Conservation (phyloP, 1,140 invertebrate genomes). For the Bombyx mandarina region DNA sequence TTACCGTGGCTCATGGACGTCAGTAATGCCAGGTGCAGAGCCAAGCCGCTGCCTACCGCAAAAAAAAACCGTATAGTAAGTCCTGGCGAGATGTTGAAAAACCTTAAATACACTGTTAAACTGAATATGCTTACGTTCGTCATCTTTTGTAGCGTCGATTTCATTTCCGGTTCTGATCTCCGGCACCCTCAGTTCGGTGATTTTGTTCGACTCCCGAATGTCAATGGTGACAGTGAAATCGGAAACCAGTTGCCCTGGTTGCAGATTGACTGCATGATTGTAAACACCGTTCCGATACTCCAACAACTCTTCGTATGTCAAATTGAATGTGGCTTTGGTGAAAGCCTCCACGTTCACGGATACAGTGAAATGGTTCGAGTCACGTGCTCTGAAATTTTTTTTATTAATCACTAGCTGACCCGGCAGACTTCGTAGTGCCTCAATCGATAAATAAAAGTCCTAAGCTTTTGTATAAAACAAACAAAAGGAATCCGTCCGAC, state of each 20-base stretch:
- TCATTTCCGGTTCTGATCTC: slow-evolving; percentile 74
- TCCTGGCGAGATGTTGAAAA: too few relatives aligned
- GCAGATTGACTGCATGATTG: slow-evolving; percentile 74
- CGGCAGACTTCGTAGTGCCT: too few relatives aligned
- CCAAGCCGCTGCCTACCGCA: too few relatives aligned
- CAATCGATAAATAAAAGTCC: too few relatives aligned
- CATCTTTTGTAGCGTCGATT: slow-evolving; percentile 63
- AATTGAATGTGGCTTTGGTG: slow-evolving; percentile 73
- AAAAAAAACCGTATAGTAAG: too few relatives aligned
- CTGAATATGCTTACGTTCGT: slow-evolving; percentile 44
- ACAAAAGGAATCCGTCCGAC: too few relatives aligned
- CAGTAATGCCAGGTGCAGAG: too few relatives aligned
- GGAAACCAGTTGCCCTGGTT: slow-evolving; percentile 73
- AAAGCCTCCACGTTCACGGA: slow-evolving; percentile 75
- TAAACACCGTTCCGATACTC: slow-evolving; percentile 72
- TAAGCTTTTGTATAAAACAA: too few relatives aligned
- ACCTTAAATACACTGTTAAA: too few relatives aligned
- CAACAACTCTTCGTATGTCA: slow-evolving; percentile 78
- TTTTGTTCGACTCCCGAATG: slow-evolving; percentile 72
- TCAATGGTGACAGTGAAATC: slow-evolving; percentile 73
- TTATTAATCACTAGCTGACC: too few relatives aligned
- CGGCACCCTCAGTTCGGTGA: slow-evolving; percentile 71
- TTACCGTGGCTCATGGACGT: too few relatives aligned
- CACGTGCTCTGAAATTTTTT: slow-evolving; percentile 72
- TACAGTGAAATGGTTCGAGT: slow-evolving; percentile 75